phyloP scores from a whole-genome alignment of 2,888 invertebrate genomes.

The Vanessa cardui region DNA sequence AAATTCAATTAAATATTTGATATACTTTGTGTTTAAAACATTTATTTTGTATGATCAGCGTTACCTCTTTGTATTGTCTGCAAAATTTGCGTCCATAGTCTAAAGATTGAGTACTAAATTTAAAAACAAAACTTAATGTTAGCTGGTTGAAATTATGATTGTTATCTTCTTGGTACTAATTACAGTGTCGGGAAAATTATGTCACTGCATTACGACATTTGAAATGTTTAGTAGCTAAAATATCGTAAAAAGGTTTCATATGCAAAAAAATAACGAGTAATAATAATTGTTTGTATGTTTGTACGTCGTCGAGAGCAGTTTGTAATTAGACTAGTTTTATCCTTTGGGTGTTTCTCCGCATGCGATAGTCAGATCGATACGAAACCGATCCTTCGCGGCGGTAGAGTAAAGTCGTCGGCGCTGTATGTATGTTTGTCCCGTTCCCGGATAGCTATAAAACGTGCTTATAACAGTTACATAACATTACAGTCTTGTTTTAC shows the following conservation, averaged over 20 bases:
- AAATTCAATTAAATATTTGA: too few species aligned
- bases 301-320: too few species aligned
- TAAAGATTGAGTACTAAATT: not conserved
- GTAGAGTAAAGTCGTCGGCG: slow-evolving; percentile 4
- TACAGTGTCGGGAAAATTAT: not conserved
- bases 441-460: slow-evolving; percentile 12
- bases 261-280: too few species aligned
- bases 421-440: slow-evolving; percentile 12
- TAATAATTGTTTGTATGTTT: too few species aligned
- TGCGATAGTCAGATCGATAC: not conserved
- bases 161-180: not conserved
- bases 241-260: not conserved
- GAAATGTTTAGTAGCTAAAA: not conserved
- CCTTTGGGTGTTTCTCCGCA: not conserved
- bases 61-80: too few species aligned
- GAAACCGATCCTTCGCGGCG: not conserved
- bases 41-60: too few species aligned
- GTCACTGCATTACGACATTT: not conserved
- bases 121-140: not conserved
- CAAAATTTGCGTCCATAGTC: too few species aligned
- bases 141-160: not conserved
- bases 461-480: slow-evolving; percentile 6
- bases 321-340: too few species aligned
- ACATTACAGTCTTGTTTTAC: not conserved
- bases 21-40: too few species aligned